Conservation (phyloP, 2,888 invertebrate species). For the Nomada lathburiana region DNA sequence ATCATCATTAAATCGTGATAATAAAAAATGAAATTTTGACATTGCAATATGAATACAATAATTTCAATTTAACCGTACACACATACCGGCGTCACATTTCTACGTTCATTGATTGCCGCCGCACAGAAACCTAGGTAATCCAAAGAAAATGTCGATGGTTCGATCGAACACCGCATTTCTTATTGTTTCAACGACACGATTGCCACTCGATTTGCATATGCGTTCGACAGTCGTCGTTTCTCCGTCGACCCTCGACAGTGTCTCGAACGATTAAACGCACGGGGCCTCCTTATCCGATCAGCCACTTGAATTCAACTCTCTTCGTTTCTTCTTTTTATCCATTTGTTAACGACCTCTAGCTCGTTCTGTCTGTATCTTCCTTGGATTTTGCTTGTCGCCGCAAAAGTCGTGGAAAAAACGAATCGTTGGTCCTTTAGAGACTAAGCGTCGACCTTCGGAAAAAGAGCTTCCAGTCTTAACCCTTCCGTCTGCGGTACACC, state of each 20-base stretch:
- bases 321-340: constrained; percentile 38
- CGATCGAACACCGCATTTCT: constrained; percentile 7
- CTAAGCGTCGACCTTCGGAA: neutral
- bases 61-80: no score
- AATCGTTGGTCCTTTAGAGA: neutral
- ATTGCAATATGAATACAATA: no score
- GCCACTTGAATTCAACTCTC: constrained; percentile 55
- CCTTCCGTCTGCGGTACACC: constrained; percentile 8
- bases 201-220: constrained; percentile 34
- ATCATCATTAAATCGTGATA: no score
- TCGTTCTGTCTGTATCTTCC: constrained; percentile 17
- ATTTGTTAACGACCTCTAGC: constrained; percentile 24
- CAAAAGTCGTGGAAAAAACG: constrained; percentile 28
- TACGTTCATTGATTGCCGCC: no score
- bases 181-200: constrained; percentile 1
- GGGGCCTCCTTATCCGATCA: constrained; percentile 51
- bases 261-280: constrained; percentile 54
- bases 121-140: neutral
- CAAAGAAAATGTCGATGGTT: neutral
- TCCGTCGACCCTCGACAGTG: constrained; percentile 21
- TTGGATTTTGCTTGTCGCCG: constrained; percentile 34
- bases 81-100: neutral
- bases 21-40: no score
- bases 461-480: neutral
- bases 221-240: constrained; percentile 13